A percentile compares a stretch with the other conserved stretches of the same genome.
phyloP scores from a whole-genome alignment of 2,888 invertebrate species.

The Xiphydria camelus region DNA sequence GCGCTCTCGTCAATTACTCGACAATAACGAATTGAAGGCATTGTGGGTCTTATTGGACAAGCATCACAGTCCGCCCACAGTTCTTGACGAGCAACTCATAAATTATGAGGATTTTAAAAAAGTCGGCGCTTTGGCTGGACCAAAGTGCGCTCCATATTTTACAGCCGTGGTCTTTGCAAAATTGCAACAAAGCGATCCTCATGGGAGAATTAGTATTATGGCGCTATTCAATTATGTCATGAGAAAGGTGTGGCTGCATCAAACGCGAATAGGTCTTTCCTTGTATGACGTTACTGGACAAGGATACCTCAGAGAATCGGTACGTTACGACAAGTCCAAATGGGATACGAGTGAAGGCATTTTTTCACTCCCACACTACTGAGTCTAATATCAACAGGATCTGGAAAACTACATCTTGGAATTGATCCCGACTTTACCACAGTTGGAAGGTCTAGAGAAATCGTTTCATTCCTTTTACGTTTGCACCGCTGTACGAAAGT shows the following conservation, averaged over 20 bases:
- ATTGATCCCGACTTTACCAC: conserved; percentile 87
- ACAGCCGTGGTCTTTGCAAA: conserved; percentile 87
- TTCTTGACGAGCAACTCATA: conserved; percentile 80
- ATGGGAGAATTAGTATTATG: conserved; percentile 85
- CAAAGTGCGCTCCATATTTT: conserved; percentile 78
- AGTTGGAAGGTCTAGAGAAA: conserved; percentile 86
- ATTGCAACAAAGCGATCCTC: conserved; percentile 81
- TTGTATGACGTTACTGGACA: conserved; percentile 92
- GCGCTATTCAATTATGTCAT: conserved; percentile 94
- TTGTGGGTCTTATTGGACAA: conserved; percentile 84
- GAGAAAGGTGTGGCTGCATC: conserved; percentile 93
- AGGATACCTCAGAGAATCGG: conserved; percentile 84
- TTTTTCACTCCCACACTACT: too few relatives aligned
- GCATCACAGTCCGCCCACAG: conserved; percentile 73
- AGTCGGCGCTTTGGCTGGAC: conserved; percentile 74
- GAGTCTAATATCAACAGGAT: too few relatives aligned
- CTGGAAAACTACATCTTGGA: conserved; percentile 94
- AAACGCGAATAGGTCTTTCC: conserved; percentile 90
- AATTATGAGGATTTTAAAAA: conserved; percentile 84
- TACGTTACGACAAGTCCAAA: too few relatives aligned
- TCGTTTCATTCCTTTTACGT: conserved; percentile 96
- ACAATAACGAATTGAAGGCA: conserved; percentile 84
- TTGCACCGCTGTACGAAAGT: conserved; percentile 93
- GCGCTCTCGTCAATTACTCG: conserved; percentile 79
- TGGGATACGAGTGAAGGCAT: too few relatives aligned